Base-by-base conservation (phyloP, 2,888 invertebrate species). In the Chrysomela aeneicollis region DNA sequence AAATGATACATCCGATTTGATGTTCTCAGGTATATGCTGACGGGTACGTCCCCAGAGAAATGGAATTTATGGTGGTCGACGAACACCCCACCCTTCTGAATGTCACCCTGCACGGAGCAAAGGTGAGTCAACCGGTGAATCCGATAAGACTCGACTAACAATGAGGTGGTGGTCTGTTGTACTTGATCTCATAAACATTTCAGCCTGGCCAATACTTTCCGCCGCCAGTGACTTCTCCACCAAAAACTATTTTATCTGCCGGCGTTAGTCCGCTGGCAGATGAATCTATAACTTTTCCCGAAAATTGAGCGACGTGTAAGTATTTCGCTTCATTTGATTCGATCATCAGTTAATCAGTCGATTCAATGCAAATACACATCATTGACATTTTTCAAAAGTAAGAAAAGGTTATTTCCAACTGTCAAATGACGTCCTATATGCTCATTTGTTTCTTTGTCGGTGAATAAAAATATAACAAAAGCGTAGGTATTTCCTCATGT, bases 11-110 rank as follows among this genome's bases (percentile, higher is more conserved):
- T n/a, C n/a, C n/a, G n/a, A n/a, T n/a, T n/a, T n/a, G n/a, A n/a
- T n/a, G n/a, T n/a, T n/a, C n/a, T 2, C 77, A 94, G 94, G 91
- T 93, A 12, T 90, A 91, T 76, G 94, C 93, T 30, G 93, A 94
- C 76, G 93, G 94, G 46, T 95, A 89, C 79, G 85, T 91, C 47
- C 93, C 95, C 0, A 88, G 90, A 74, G 94, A 95, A 81, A 86
- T 94, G 22, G 94, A 94, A 78, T 94, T 95, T 79, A 90, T 91
- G 82, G 93, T 95, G 8, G 90, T 92, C 53, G 93, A 94, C 71
- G 90, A 90, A 75, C 93, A 94, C 82, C 94, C 95, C 2, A 94
- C 95, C 1, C 84, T 92, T 59, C 84, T 95, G 51, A 95, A 95
- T 82, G 88, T 95, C 42, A 95, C 94, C 8, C 83, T 95, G 71